Base-by-base conservation (phyloP, 2,113 vertebrate genomes). In the Coracopsis vasa region DNA sequence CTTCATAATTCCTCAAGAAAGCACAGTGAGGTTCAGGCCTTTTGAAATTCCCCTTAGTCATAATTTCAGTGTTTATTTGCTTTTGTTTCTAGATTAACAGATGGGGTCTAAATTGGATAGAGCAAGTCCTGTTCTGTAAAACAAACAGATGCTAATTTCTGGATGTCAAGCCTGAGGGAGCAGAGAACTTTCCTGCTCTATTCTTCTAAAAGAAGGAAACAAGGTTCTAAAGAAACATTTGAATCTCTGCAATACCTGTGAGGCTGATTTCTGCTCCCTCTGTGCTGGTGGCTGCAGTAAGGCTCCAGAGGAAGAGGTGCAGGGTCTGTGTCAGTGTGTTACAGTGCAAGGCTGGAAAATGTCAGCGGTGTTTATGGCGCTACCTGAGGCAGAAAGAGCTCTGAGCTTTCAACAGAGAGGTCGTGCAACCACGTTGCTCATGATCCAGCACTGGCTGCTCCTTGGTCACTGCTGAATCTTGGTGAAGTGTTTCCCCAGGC, bases 101-200 rank as follows among this genome's bases (percentile, higher is more conserved):
- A 62, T 66, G 72, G 6, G 13, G 45, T 92, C 44, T 82, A 81
- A 91, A 92, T 81, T 72, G 73, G 31, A 89, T 79, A 89, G 73
- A 91, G 53, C 53, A 66, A 69, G 27, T 81, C 44, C 58, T 94
- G n/a, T 72, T 95, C 80, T 89, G 83, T 85, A 85, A 92, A 94
- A 85, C 70, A 93, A 95, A 91, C 61, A 92, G 48, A 79, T 77
- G 66, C 86, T 90, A 70, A 94, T 87, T 75, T 96, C 92, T 75
- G 17, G 16, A 75, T 95, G 77, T 94, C n/a, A 75, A 7, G 61
- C 92, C 91, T 75, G 53, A 84, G 75, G 93, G 79, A 94, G 37
- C 20, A 45, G 47, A 47, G 72, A 75, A 53, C 51, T 94, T 82
- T 82, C 42, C 25, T 84, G 17, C 50, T 65, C 39, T 80, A 3